Evolutionary conservation across 2,888 invertebrate genomes (phyloP).

Genomic region (Nomada ferruginata): DNA sequence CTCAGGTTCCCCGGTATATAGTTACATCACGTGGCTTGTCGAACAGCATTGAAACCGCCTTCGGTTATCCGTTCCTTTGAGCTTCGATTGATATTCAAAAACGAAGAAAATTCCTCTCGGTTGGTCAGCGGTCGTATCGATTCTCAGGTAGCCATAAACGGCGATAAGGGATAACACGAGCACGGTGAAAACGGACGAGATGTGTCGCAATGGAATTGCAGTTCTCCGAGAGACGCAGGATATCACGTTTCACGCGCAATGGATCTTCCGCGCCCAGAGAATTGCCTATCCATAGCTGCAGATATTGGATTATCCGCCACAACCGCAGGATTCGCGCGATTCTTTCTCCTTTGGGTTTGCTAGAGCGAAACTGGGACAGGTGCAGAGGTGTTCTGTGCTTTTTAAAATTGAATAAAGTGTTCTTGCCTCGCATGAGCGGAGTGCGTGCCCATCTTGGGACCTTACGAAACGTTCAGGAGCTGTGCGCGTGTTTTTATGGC

Average conservation of each 20-base stretch:
- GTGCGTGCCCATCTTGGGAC: neutral
- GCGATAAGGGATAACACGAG: no score
- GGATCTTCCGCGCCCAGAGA: neutral
- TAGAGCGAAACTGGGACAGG: neutral
- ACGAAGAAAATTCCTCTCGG: neutral
- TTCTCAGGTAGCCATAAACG: neutral
- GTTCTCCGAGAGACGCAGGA: constrained; percentile 2
- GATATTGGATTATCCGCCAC: constrained; percentile 16
- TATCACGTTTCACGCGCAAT: constrained; percentile 20
- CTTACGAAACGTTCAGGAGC: no score
- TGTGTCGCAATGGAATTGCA: constrained; percentile 17
- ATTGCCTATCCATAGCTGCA: constrained; percentile 10
- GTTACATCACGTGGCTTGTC: constrained; percentile 47
- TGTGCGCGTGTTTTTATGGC: no score
- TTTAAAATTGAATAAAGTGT: constrained; percentile 6
- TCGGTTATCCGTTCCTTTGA: neutral
- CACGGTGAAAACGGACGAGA: neutral
- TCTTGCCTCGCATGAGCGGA: neutral
- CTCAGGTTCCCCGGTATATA: constrained; percentile 30
- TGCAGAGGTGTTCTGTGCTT: neutral
- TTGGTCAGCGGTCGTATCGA: neutral
- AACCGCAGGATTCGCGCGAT: no score
- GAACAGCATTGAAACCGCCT: constrained; percentile 19
- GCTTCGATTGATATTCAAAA: neutral
- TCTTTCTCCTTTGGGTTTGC: no score